Evolutionary conservation across 2,797 vertebrate genomes (phyloP), one percentile per base, ranked within the genome.

Genomic region (Enteromius thamalakanensis): DNA sequence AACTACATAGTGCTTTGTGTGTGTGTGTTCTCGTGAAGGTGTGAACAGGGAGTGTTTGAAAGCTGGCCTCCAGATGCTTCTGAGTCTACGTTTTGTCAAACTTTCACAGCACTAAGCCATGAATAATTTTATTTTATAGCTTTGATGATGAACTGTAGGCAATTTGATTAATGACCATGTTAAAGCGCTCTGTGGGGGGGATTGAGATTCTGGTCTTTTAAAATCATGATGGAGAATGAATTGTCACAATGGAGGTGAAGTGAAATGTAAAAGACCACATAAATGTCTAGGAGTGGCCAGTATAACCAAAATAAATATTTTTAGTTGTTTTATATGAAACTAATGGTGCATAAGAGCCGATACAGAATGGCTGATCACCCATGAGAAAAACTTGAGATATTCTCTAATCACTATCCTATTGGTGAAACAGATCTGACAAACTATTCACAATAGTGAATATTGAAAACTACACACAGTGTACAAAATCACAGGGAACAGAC

Each of bases 111-210:
- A 69, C 69, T 79, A 29, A 53, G 69, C 51, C 55, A 19, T 84
- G 51, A 87, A 45, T 19, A 19, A 76, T 79, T 47, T 42, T 34
- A 64, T 72, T 53, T 69, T 47, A 49, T 40, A 37, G 26, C 37
- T 62, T 34, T 55, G 40, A 67, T 55, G 64, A 85, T 75, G 71
- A 67, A 75, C 64, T n/a, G 17, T 55, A 26, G 45, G 76, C 51
- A 32, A n/a, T 49, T 42, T 82, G 82, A 84, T 79, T 82, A 72
- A 87, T 82, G 53, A 47, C 65, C 14, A 17, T 76, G 75, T 67
- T 84, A 72, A 53, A 79, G 53, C 49, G 42, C 69, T 72, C 60
- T 78, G 40, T 45, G 58, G 49, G 55, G 55, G 26, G 26, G 23
- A 62, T 49, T 7, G 14, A 60, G 23, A 77, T 71, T 69, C 53